Percentiles rank a stretch among this genome's conserved stretches.
Conservation (phyloP, 1,140 invertebrate species). For the Onthophagus taurus region DNA sequence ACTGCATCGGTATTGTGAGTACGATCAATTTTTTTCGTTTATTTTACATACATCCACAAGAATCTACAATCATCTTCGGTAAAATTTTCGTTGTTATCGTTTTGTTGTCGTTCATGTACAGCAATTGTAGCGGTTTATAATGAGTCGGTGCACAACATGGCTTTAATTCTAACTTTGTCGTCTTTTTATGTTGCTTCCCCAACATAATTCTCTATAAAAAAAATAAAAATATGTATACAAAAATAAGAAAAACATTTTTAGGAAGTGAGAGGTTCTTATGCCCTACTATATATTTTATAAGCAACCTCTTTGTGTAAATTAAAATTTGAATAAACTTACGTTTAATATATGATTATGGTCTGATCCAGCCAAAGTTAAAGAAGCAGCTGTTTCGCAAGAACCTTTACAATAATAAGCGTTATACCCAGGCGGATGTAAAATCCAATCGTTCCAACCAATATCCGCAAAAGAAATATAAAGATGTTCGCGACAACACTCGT, state of each 20-base stretch:
- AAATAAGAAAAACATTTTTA: no score
- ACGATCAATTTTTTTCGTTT: background rate
- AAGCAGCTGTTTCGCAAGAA: constrained; percentile 58
- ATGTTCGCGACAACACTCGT: constrained; percentile 74
- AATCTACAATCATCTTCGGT: constrained; percentile 75
- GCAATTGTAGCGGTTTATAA: constrained; percentile 61
- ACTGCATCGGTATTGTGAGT: no score
- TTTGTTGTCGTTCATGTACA: constrained; percentile 64
- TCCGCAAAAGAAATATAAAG: constrained; percentile 73
- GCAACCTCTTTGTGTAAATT: no score
- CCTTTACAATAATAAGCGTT: constrained; percentile 79
- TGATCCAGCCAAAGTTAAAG: constrained; percentile 52
- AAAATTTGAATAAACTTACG: constrained; percentile 40
- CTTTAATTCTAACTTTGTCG: constrained; percentile 48
- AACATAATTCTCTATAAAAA: constrained; percentile 53
- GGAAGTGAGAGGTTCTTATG: no score
- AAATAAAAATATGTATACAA: constrained; percentile 18
- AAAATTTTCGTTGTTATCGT: constrained; percentile 64
- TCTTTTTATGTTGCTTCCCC: constrained; percentile 34
- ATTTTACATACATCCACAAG: constrained; percentile 68
- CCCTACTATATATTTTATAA: no score
- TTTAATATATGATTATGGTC: constrained; percentile 62
- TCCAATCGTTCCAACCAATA: constrained; percentile 83
- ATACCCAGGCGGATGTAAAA: constrained; percentile 68
- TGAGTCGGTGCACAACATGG: constrained; percentile 71